Conservation (phyloP, 1,140 invertebrate genomes). For the Drosophila albomicans region DNA sequence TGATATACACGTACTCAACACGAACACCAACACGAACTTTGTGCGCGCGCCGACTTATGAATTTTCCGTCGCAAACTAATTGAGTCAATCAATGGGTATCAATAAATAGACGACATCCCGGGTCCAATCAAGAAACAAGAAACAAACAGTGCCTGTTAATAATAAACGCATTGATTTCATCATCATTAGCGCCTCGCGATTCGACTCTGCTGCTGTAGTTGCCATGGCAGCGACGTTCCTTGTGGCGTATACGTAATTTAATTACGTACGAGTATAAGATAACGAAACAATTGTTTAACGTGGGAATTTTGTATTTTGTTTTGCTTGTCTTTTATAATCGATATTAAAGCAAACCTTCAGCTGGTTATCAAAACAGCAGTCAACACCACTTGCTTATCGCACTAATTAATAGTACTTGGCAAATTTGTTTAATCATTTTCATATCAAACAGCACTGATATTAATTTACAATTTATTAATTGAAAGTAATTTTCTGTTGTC, state of each 20-base stretch:
- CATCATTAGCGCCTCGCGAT: conserved; percentile 37
- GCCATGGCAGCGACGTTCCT: conserved; percentile 27
- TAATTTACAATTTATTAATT: conserved; percentile 1
- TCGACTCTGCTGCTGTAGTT: conserved; percentile 10
- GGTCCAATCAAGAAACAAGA: background rate
- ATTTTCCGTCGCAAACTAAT: conserved; percentile 30
- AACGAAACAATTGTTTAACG: conserved; percentile 12
- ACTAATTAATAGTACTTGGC: conserved; percentile 43
- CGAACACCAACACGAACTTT: background rate
- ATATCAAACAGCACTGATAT: background rate
- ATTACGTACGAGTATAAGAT: conserved; percentile 57
- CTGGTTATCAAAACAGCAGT: conserved; percentile 6
- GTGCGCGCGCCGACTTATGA: conserved; percentile 7
- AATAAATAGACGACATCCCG: background rate
- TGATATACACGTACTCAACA: background rate
- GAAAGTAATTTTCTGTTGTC: conserved; percentile 1
- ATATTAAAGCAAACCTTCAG: conserved; percentile 23
- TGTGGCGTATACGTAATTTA: conserved; percentile 61
- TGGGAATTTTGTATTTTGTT: conserved; percentile 21
- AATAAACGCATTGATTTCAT: conserved; percentile 59
- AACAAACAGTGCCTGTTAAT: conserved; percentile 13
- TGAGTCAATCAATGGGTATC: conserved; percentile 38
- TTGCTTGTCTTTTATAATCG: conserved; percentile 5
- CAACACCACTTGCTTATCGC: conserved; percentile 38
- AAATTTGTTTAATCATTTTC: conserved; percentile 29